A percentile compares a stretch with the other conserved stretches of the same genome.
Conservation (phyloP, 2,888 invertebrate species). For the Caradrina kadenii region DNA sequence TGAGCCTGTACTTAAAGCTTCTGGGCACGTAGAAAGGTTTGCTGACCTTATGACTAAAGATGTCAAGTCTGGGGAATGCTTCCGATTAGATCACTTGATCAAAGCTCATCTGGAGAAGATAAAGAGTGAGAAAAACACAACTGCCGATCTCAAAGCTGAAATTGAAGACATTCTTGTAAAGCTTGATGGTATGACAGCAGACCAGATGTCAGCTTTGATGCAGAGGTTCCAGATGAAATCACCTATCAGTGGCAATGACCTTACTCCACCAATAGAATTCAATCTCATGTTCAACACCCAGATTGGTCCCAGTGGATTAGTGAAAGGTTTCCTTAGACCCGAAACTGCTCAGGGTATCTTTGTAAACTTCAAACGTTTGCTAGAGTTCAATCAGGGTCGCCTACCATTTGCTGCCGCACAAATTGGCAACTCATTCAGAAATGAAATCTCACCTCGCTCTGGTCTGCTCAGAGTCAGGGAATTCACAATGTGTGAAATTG, state of each 20-base stretch:
- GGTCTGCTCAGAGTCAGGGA: constrained; percentile 98
- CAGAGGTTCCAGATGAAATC: constrained; percentile 97
- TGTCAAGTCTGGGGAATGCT: constrained; percentile 98
- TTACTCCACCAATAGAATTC: constrained; percentile 99
- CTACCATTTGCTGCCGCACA: constrained; percentile 99
- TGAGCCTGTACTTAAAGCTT: constrained; percentile 99
- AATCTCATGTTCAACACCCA: constrained; percentile 99
- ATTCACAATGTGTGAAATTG: constrained; percentile 99
- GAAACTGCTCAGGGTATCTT: constrained; percentile 99
- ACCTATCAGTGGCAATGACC: constrained; percentile 98
- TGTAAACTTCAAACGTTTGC: constrained; percentile 99
- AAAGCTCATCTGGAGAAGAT: constrained; percentile 98
- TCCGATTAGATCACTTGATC: constrained; percentile 98
- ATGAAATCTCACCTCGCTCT: constrained; percentile 99
- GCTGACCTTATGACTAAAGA: constrained; percentile 99
- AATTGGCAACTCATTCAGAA: constrained; percentile 99
- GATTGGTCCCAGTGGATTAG: constrained; percentile 98
- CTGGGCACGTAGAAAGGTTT: constrained; percentile 99
- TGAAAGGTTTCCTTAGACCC: constrained; percentile 98
- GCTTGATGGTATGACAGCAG: constrained; percentile 97
- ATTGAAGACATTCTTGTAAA: constrained; percentile 95
- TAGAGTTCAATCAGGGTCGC: constrained; percentile 99
- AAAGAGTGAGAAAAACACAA: constrained; percentile 95
- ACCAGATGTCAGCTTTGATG: constrained; percentile 96
- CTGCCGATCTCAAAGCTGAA: constrained; percentile 93